A percentile compares a stretch with the other conserved stretches of the same genome.
Evolutionary conservation across 2,888 invertebrate species (phyloP).

Genomic region (Osmoderma eremita): DNA sequence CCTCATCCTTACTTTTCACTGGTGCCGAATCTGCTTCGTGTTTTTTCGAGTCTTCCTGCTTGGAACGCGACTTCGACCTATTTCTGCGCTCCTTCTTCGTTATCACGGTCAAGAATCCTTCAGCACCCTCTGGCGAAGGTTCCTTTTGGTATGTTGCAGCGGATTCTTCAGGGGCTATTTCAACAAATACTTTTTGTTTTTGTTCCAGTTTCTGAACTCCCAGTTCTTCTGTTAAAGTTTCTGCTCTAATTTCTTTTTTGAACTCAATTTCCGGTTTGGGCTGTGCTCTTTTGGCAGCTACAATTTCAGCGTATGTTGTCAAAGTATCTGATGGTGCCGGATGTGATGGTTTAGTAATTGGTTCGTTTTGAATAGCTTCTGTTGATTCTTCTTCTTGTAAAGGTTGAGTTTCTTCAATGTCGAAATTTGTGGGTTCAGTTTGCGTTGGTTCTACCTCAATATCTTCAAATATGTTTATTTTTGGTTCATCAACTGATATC

Average conservation of each 20-base stretch:
- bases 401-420: conserved; percentile 1
- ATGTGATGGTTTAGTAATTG: conserved; percentile 21
- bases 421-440: conserved; percentile 21
- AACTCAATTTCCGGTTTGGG: background rate
- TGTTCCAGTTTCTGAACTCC: background rate
- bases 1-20: conserved; percentile 8
- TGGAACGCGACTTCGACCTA: conserved; percentile 54
- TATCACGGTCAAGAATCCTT: conserved; percentile 55
- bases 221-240: background rate
- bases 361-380: background rate
- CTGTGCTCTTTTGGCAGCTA: conserved; percentile 48
- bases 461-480: background rate
- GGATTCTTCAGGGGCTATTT: conserved; percentile 19
- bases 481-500: background rate
- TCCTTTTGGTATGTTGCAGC: conserved; percentile 41
- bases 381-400: background rate
- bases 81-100: conserved; percentile 52
- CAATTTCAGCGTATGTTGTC: conserved; percentile 52
- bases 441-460: background rate
- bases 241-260: conserved; percentile 8
- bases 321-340: conserved; percentile 20
- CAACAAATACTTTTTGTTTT: conserved; percentile 21
- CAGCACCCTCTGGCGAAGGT: conserved; percentile 48
- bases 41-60: conserved; percentile 29
- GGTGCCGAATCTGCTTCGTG: conserved; percentile 11